A percentile compares a stretch with the other conserved stretches of the same genome.
Evolutionary conservation across 2,797 vertebrate species (phyloP).

Genomic region (Anguilla obscura): DNA sequence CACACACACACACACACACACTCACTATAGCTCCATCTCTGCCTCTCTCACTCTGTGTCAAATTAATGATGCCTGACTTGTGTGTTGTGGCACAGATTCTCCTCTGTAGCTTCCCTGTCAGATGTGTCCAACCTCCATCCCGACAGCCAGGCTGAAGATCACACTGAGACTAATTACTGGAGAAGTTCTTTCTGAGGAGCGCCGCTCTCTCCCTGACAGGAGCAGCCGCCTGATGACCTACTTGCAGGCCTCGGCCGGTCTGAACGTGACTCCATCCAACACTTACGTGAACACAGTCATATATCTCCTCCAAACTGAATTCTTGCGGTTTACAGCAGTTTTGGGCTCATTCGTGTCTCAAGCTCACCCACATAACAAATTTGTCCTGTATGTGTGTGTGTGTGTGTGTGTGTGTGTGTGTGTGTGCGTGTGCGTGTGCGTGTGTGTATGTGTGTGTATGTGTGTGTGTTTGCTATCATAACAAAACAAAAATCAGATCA

Average conservation of each 20-base stretch:
- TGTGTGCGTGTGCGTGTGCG: too few species aligned
- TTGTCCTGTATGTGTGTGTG: background rate
- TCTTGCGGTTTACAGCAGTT: background rate
- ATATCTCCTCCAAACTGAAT: conserved; percentile 21
- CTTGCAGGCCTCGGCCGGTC: conserved; percentile 56
- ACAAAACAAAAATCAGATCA: background rate
- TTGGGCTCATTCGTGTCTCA: background rate
- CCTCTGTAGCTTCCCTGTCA: conserved; percentile 67
- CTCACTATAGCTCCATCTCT: conserved; percentile 7
- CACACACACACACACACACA: background rate
- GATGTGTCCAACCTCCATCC: conserved; percentile 69
- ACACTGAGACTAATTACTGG: conserved; percentile 78
- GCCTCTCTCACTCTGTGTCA: conserved; percentile 26
- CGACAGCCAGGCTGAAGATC: conserved; percentile 68
- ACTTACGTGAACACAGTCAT: conserved; percentile 30
- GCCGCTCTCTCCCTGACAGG: conserved; percentile 47
- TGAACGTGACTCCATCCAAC: conserved; percentile 45
- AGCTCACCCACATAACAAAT: background rate
- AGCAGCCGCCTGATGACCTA: conserved; percentile 66
- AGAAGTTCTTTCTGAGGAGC: conserved; percentile 62
- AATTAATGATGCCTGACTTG: conserved; percentile 60
- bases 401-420: too few species aligned
- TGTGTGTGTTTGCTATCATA: background rate
- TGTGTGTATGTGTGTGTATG: background rate
- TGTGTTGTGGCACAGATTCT: conserved; percentile 52